A percentile compares a stretch with the other conserved stretches of the same genome.
Evolutionary conservation across 64 coral and sea anemone genomes (phyloP).

Genomic region (Montipora foliosa): DNA sequence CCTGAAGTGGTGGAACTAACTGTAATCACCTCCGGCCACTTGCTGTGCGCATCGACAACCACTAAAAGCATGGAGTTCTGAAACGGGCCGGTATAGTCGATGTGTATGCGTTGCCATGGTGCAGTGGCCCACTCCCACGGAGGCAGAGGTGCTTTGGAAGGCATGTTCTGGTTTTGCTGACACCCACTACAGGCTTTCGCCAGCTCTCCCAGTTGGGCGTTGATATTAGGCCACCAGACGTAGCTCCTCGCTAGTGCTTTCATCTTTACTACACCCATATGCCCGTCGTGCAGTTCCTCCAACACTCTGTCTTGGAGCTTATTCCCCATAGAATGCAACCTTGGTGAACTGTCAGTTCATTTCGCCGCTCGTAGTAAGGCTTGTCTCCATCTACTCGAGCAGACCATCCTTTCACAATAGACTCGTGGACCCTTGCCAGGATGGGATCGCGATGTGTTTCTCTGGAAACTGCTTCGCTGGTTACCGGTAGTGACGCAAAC

Average conservation of each 20-base stretch:
- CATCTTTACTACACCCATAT: conserved; percentile 61
- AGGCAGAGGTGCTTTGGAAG: too few relatives aligned
- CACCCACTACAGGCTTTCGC: conserved; percentile 50
- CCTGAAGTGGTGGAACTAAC: too few relatives aligned
- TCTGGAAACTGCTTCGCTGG: too few relatives aligned
- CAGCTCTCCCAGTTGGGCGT: conserved; percentile 36
- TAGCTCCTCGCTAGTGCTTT: conserved; percentile 63
- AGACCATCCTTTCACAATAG: conserved; percentile 47
- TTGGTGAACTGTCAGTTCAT: conserved; percentile 60
- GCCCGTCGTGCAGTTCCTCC: conserved; percentile 63
- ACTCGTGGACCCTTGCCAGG: conserved; percentile 28
- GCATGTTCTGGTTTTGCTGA: too few relatives aligned
- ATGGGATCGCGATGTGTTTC: background rate
- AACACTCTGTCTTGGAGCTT: conserved; percentile 56
- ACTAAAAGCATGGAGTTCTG: too few relatives aligned
- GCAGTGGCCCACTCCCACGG: too few relatives aligned
- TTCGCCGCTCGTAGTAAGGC: conserved; percentile 24
- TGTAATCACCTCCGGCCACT: too few relatives aligned
- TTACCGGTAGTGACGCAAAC: too few relatives aligned
- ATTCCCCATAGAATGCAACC: conserved; percentile 49
- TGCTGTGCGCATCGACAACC: too few relatives aligned
- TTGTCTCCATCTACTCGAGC: conserved; percentile 15
- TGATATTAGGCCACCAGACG: conserved; percentile 70
- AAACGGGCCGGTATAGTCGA: too few relatives aligned
- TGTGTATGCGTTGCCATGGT: too few relatives aligned